phyloP scores from a whole-genome alignment of 2,888 invertebrate genomes.

The Harpalus rubripes region DNA sequence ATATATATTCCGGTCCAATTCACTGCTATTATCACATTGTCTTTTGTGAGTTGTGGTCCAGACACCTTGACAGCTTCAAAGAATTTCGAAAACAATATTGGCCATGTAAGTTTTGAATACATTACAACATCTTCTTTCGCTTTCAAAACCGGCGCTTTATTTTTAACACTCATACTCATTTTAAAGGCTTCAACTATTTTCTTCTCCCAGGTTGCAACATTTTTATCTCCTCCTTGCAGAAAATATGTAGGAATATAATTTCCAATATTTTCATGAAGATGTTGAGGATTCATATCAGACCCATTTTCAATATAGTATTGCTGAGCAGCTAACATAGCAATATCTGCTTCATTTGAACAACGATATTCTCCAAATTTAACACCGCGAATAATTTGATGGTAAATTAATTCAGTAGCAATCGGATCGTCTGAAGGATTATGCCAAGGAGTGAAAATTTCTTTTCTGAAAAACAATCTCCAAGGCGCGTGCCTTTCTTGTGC shows the following conservation, averaged over 20 bases:
- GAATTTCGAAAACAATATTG: slow-evolving; percentile 95
- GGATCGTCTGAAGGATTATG: slow-evolving; percentile 91
- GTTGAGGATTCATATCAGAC: slow-evolving; percentile 82
- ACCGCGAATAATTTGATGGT: slow-evolving; percentile 92
- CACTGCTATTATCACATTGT: slow-evolving; percentile 93
- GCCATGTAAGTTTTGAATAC: slow-evolving; percentile 95
- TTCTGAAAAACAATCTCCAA: slow-evolving; percentile 92
- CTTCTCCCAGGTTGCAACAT: slow-evolving; percentile 85
- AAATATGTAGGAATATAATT: slow-evolving; percentile 91
- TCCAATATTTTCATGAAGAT: slow-evolving; percentile 85
- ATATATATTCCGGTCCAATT: slow-evolving; percentile 97
- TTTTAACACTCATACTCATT: slow-evolving; percentile 85
- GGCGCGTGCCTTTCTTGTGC: slow-evolving; percentile 90
- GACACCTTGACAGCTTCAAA: slow-evolving; percentile 92
- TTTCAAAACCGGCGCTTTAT: slow-evolving; percentile 82
- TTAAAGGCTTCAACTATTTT: slow-evolving; percentile 86
- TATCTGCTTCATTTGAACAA: slow-evolving; percentile 89
- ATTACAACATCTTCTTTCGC: slow-evolving; percentile 95
- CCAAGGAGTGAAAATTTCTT: slow-evolving; percentile 96
- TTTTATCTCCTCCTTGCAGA: slow-evolving; percentile 76
- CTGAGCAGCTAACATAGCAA: slow-evolving; percentile 93
- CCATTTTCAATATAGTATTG: slow-evolving; percentile 94
- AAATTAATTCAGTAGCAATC: slow-evolving; percentile 92
- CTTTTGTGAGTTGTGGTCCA: slow-evolving; percentile 83
- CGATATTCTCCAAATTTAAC: slow-evolving; percentile 96